Evolutionary conservation across 2,888 invertebrate genomes (phyloP).

Genomic region (Terebella lapidaria): DNA sequence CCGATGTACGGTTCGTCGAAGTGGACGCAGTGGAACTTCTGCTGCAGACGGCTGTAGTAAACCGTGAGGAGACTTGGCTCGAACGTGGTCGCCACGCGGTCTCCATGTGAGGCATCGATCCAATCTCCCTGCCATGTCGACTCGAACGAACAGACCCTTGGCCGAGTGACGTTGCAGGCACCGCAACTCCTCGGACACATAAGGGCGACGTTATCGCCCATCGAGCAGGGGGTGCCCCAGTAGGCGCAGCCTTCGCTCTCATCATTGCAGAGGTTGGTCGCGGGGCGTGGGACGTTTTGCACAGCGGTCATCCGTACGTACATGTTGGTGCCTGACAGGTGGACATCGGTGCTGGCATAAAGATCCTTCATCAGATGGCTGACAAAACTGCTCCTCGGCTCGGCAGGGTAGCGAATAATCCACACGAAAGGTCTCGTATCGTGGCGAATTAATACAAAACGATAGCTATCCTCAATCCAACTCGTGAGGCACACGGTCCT

Average conservation of each 20-base stretch:
- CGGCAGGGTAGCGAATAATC: slow-evolving; percentile 20
- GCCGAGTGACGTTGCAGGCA: slow-evolving; percentile 25
- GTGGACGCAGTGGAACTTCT: slow-evolving; percentile 18
- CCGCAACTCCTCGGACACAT: slow-evolving; percentile 23
- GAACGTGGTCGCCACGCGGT: slow-evolving; percentile 8
- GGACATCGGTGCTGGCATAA: slow-evolving; percentile 12
- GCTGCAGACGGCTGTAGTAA: slow-evolving; percentile 2
- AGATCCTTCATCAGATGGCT: slow-evolving; percentile 22
- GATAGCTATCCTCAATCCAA: slow-evolving; percentile 18
- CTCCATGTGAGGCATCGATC: slow-evolving; percentile 11
- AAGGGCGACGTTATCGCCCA: slow-evolving; percentile 13
- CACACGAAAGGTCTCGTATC: slow-evolving; percentile 16
- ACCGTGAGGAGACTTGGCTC: slow-evolving; percentile 9
- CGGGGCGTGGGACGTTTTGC: slow-evolving; percentile 12
- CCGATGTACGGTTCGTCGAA: slow-evolving; percentile 5
- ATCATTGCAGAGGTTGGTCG: slow-evolving; percentile 21
- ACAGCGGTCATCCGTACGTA: slow-evolving; percentile 18
- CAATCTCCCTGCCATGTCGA: slow-evolving; percentile 17
- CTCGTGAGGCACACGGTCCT: slow-evolving; percentile 19
- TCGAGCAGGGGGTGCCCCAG: slow-evolving; percentile 16
- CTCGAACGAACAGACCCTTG: slow-evolving; percentile 17
- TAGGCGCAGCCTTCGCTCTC: slow-evolving; percentile 22
- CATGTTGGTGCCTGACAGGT: slow-evolving; percentile 3
- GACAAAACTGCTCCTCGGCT: slow-evolving; percentile 13
- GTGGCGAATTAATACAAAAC: slow-evolving; percentile 18